These are phyloP conservation scores for Butorides virescens DNA, from an alignment of 2,113 vertebrate genomes.

Conservation along the genomic window DNA sequence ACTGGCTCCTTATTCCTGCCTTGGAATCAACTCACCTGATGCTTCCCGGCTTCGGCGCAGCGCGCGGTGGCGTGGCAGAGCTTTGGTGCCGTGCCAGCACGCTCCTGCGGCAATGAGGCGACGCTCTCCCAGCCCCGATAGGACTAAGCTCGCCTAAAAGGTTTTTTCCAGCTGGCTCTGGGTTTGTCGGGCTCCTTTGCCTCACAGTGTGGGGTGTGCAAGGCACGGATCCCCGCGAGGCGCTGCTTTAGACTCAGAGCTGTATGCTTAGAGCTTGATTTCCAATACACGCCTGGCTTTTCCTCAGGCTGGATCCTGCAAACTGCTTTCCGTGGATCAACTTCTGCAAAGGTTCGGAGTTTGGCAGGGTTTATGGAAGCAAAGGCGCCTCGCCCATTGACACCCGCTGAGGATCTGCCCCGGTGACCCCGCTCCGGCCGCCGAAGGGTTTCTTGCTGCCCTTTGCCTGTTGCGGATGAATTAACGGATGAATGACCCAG, in stretches of 20 bases:
- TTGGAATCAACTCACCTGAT: background rate
- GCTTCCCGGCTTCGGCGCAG: background rate
- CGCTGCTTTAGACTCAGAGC: no score
- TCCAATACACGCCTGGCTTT: background rate
- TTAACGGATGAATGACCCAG: background rate
- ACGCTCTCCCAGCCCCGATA: background rate
- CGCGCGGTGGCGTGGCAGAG: background rate
- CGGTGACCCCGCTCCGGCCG: background rate
- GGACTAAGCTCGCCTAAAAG: background rate
- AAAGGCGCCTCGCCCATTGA: rapidly evolving
- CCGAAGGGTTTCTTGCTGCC: background rate
- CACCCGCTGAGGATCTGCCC: background rate
- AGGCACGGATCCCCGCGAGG: no score
- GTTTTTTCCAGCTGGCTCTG: background rate
- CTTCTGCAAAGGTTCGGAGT: background rate
- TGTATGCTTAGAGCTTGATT: background rate
- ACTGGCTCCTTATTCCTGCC: background rate
- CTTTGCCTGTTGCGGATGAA: background rate
- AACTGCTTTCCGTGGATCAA: rapidly evolving
- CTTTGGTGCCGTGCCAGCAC: background rate
- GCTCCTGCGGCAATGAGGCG: rapidly evolving
- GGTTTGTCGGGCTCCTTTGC: background rate
- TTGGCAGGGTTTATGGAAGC: background rate
- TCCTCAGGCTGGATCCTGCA: background rate
- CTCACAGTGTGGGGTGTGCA: background rate